Evolutionary conservation across 1,140 invertebrate species (phyloP), one percentile per base, ranked within the genome.

Genomic region (Fopius arisanus): DNA sequence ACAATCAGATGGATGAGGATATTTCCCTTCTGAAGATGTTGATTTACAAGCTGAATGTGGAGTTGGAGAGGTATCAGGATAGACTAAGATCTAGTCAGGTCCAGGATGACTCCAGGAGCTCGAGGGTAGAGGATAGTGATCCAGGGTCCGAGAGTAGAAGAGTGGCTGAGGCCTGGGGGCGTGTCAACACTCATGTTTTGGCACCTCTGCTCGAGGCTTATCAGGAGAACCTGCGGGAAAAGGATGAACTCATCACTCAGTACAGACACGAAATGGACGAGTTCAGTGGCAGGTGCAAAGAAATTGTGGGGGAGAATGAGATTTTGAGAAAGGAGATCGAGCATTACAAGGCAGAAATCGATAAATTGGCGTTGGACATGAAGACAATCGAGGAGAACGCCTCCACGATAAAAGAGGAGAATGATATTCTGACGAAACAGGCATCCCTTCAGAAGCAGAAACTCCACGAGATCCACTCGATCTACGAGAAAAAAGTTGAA

Each of bases 121-220:
- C 19, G 33, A 67, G 67, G 3, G 23, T n/a, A 26, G 68, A 80
- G 33, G 78, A 77, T 10, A 63, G 75, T 41, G 78, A 73, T 66
- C n/a, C 51, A n/a, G 19, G 29, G 6, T 78, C 69, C n/a, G 76
- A 86, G 59, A 54, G 76, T 9, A 76, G 78, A 72, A 77, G 73
- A 69, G 19, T 83, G 26, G 33, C 48, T 4, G 79, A 81, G 29
- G 84, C 87, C 2, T 91, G 90, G 91, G 89, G 89, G 10, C 82
- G 84, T 70, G 88, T 91, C 6, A 89, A 91, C 78, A 78, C 86
- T 23, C 90, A 91, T 78, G 91, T 90, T 28, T 78, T 92, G 43
- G 90, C 88, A 21, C 92, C 92, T 1, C 84, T 93, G 19, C 81
- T 93, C 21, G 89, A 92, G 79, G 91, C 92, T 29, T 94, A 93